These are phyloP conservation scores for Furnarius figulus DNA, from an alignment of 2,113 vertebrate genomes.

Conservation along the genomic window DNA sequence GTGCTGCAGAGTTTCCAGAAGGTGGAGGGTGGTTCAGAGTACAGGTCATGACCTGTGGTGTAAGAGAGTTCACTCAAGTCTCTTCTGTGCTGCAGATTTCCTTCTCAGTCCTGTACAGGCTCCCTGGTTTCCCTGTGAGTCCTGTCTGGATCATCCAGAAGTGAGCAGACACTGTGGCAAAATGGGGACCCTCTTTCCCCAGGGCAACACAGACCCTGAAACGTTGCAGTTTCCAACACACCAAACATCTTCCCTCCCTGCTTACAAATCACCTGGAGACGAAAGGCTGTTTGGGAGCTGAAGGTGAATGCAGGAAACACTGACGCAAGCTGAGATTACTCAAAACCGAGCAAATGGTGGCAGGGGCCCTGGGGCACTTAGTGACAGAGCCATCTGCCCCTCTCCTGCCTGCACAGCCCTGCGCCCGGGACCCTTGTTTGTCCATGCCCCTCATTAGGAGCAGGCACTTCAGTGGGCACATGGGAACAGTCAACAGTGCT, in stretches of 20 bases:
- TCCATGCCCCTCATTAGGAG: slow-evolving; percentile 5
- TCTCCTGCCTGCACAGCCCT: not conserved
- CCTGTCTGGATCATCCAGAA: not conserved
- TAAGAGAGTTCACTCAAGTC: not conserved
- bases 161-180: not conserved
- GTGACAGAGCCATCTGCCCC: not conserved
- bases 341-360: not conserved
- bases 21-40: not conserved
- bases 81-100: not conserved
- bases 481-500: slow-evolving; percentile 8
- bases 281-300: not conserved
- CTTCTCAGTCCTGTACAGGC: not conserved
- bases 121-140: not conserved
- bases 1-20: not conserved
- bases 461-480: not conserved
- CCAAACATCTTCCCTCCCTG: not conserved
- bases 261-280: not conserved
- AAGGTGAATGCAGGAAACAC: not conserved
- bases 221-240: not conserved
- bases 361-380: not conserved
- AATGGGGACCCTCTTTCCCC: not conserved
- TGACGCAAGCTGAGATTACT: not conserved
- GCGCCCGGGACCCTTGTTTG: not conserved
- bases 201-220: not conserved
- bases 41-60: rapidly evolving